Evolutionary conservation across 2,888 invertebrate species (phyloP), one percentile per base, ranked within the genome.

Genomic region (Pocota personata): DNA sequence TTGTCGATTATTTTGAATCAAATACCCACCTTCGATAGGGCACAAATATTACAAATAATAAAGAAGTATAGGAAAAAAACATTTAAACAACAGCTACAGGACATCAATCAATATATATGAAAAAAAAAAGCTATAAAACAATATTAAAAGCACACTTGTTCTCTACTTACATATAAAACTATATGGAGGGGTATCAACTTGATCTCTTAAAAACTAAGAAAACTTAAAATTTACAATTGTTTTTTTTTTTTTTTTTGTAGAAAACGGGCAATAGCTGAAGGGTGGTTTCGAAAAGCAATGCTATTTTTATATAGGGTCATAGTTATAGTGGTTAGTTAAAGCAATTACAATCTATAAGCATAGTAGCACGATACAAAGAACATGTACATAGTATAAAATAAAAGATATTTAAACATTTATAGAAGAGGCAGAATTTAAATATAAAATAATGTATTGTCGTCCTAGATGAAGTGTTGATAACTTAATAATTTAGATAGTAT

Each of bases 111-210:
- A n/a, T n/a, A n/a, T n/a, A n/a, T n/a, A n/a, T n/a, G n/a, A 40
- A 6, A 40, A 46, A 8, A 16, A 60, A 21, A 72, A 52, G 30
- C 8, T 46, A 55, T 7, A 8, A 60, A 46, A 67, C 46, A 52
- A 71, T 57, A 82, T 60, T 43, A 16, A 83, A 64, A 80, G 80
- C 84, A 80, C 46, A 78, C 43, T 77, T 71, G 60, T 64, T 57
- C 55, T 84, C 83, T 84, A 84, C 84, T 80, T 84, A 84, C 79
- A 76, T 80, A 75, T 73, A 75, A 84, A 84, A 75, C 62, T 78
- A 78, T 71, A 64, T 55, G 71, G 75, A 75, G 79, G 58, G 69
- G 40, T 75, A 58, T 75, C 69, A 79, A 84, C 75, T 75, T 79
- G 64, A 69, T 84, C 83, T 75, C 80, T 79, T 80, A 80, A 64